Evolutionary conservation across 2,797 vertebrate genomes (phyloP), one percentile per base, ranked within the genome.

Genomic region (Coreius guichenoti): DNA sequence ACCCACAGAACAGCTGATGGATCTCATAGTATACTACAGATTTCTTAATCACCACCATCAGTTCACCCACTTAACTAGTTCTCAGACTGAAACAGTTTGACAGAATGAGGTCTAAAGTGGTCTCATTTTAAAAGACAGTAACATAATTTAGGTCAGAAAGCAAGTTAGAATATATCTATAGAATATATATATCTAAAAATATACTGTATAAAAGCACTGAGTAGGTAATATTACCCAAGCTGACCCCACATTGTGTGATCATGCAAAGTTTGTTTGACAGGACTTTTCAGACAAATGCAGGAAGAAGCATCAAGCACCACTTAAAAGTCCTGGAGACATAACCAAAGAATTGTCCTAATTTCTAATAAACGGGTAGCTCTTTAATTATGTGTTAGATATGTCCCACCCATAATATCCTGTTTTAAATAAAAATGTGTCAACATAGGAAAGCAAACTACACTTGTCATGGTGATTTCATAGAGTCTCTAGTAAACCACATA

Each of bases 1-100:
- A 56, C 61, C 82, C 45, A 77, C 82, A 76, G 61, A 83, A 77
- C 82, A 83, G 61, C 82, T 83, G 73, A 82, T 6, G 23, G 17
- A 82, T 47, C 77, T 23, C 43, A 65, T 80, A 54, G 63, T 31
- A 8, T 31, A 54, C 49, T 29, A 47, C 80, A 68, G 45, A 80
- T 68, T 47, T 67, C 26, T 26, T 61, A 16, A 61, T 73, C 69
- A 45, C 17, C 70, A 33, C 26, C 39, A 49, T 65, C 70, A 65
- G 21, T 61, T 75, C 65, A 58, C 82, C 82, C 67, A 78, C 82
- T 58, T 51, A 39, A 69, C 73, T 31, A 68, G 63, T 39, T 81
- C 21, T 36, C 65, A 39, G 56, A n/a, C 47, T 81, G 13, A 51
- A 68, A 36, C 29, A 1, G 8, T 84, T 39, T 54, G 47, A 21